Evolutionary conservation across 92 coral and sea anemone species (phyloP).

Genomic region (Pocillopora meandrina): DNA sequence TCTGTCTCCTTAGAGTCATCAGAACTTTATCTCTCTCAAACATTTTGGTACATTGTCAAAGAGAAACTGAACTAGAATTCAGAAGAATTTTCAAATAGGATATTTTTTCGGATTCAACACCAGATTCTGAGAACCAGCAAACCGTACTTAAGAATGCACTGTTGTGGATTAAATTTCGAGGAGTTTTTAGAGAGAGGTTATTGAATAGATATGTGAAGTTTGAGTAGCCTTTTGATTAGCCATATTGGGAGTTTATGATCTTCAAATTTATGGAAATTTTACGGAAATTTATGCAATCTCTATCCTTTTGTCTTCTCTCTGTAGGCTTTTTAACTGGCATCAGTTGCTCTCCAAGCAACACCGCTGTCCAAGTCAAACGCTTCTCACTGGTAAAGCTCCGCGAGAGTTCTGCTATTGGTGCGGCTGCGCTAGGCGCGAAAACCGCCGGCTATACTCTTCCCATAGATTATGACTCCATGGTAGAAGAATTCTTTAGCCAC

Average conservation of each 20-base stretch:
- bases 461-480: constrained; percentile 81
- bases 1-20: neutral
- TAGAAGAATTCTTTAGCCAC: constrained; percentile 65
- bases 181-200: too few species aligned
- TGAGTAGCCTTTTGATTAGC: too few species aligned
- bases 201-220: too few species aligned
- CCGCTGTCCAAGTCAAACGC: constrained; percentile 53
- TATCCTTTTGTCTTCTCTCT: constrained; percentile 7
- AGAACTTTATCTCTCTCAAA: neutral
- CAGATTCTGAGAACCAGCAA: too few species aligned
- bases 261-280: too few species aligned
- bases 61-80: too few species aligned
- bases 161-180: too few species aligned
- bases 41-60: too few species aligned
- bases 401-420: constrained; percentile 90
- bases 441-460: constrained; percentile 59
- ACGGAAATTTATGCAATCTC: neutral
- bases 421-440: constrained; percentile 95
- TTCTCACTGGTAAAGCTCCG: constrained; percentile 68
- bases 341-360: constrained; percentile 22
- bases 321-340: constrained; percentile 84
- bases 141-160: too few species aligned
- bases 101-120: too few species aligned
- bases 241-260: too few species aligned
- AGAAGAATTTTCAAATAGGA: too few species aligned